Evolutionary conservation across 2,113 vertebrate species (phyloP).

Genomic region (Pantherophis guttatus): DNA sequence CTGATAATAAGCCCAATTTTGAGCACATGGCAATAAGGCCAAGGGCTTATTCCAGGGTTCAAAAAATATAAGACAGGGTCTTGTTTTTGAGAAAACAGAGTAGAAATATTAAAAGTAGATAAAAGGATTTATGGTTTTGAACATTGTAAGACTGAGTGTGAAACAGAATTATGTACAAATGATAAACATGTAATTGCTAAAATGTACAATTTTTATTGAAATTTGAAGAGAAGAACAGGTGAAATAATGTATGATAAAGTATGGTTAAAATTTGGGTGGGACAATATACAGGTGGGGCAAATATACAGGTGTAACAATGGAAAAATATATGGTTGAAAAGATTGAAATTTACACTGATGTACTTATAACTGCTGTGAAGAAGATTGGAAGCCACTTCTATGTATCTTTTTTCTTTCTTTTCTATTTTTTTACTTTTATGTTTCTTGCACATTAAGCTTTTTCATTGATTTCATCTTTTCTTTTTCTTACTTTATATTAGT

Average conservation of each 20-base stretch:
- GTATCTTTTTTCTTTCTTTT: background rate
- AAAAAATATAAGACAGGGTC: no score
- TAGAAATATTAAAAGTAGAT: background rate
- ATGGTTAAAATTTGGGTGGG: background rate
- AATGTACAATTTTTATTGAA: background rate
- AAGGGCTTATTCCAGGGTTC: no score
- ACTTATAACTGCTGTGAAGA: background rate
- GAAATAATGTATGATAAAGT: background rate
- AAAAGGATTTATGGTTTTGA: background rate
- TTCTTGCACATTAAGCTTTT: background rate
- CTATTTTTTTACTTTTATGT: background rate
- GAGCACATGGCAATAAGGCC: no score
- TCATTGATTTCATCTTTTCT: background rate
- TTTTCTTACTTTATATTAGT: background rate
- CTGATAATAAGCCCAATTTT: no score
- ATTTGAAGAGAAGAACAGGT: background rate
- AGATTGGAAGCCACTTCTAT: background rate
- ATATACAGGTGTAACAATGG: background rate
- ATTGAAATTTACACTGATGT: background rate
- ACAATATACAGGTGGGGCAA: background rate
- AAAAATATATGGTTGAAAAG: background rate
- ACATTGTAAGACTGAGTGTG: background rate
- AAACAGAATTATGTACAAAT: background rate
- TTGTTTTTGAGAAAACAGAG: no score
- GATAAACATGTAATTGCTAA: background rate